phyloP scores from a whole-genome alignment of 1,140 invertebrate genomes.

The Zaprionus tsacasi region DNA sequence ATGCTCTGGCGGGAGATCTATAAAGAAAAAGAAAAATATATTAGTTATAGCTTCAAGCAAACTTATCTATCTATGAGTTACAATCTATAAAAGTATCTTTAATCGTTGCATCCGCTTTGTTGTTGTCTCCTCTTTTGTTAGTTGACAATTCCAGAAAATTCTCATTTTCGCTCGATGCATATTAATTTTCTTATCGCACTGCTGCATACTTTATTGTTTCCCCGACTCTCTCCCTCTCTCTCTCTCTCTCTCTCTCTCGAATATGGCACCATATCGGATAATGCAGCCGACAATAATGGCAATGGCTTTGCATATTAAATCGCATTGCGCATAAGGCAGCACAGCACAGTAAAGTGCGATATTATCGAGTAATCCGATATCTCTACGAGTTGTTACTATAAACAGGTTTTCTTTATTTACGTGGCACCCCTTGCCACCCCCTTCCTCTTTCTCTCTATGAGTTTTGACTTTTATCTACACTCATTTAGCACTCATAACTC shows the following conservation, averaged over 20 bases:
- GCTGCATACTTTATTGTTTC: slow-evolving; percentile 33
- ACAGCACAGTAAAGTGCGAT: background rate
- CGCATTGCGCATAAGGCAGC: background rate
- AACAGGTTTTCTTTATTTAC: background rate
- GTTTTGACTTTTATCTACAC: slow-evolving; percentile 5
- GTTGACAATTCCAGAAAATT: slow-evolving; percentile 40
- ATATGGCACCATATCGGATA: slow-evolving; percentile 5
- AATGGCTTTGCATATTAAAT: slow-evolving; percentile 35
- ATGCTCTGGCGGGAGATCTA: slow-evolving; percentile 99
- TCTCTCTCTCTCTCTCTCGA: background rate
- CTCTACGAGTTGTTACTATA: background rate
- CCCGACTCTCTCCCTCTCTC: background rate
- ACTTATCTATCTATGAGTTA: background rate
- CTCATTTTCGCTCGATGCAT: slow-evolving; percentile 62
- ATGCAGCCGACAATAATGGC: slow-evolving; percentile 25
- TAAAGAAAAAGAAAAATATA: slow-evolving; percentile 81
- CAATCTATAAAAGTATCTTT: background rate
- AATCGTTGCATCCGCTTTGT: slow-evolving; percentile 7
- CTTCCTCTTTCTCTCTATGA: background rate
- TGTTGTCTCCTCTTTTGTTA: slow-evolving; percentile 19
- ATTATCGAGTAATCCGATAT: slow-evolving; percentile 13
- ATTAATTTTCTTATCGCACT: slow-evolving; percentile 48
- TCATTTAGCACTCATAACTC: background rate
- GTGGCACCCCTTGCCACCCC: background rate
- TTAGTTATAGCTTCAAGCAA: background rate